Evolutionary conservation across 2,888 invertebrate genomes (phyloP), one percentile per base, ranked within the genome.

Genomic region (Cataglyphis albicans): DNA sequence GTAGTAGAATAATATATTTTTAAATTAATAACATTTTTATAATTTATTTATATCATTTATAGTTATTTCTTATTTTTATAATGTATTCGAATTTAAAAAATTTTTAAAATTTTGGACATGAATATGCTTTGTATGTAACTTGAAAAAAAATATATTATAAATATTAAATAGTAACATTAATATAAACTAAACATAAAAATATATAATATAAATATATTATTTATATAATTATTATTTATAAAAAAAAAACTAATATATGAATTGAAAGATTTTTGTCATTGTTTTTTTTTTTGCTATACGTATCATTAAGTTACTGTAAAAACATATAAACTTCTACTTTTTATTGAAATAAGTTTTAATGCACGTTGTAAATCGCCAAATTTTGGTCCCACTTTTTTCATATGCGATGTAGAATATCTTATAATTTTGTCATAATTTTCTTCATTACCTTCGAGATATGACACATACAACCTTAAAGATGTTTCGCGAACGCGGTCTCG

Each of bases 401-500:
- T 18, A 10, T 10, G 38, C 38, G 38, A 38, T 38, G 6, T 18
- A 44, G 44, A 6, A 44, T 18, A 44, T 15, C 18, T 2, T 52
- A n/a, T n/a, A 52, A 52, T n/a, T 52, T 52, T 52, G 7, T n/a
- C 52, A 7, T 52, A n/a, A 52, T n/a, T 52, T 52, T n/a, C 35
- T n/a, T 52, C n/a, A 52, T 52, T 48, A 48, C n/a, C 48, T 48
- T 52, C 52, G 52, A 52, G 3, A 52, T 52, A 52, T 52, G 52
- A 52, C 48, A 48, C 48, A 48, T 48, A 2, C 7, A 48, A 48
- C 52, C 52, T 52, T 65, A 15, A 52, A 35, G 18, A 65, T 25
- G 32, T 29, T 75, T 75, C 72, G 35, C 74, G 74, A 32, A 52
- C 44, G 78, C 32, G 68, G 74, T 73, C 73, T 57, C 57, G 18